Evolutionary conservation across 2,888 invertebrate species (phyloP), one percentile per base, ranked within the genome.

Genomic region (Clusia tigrina): DNA sequence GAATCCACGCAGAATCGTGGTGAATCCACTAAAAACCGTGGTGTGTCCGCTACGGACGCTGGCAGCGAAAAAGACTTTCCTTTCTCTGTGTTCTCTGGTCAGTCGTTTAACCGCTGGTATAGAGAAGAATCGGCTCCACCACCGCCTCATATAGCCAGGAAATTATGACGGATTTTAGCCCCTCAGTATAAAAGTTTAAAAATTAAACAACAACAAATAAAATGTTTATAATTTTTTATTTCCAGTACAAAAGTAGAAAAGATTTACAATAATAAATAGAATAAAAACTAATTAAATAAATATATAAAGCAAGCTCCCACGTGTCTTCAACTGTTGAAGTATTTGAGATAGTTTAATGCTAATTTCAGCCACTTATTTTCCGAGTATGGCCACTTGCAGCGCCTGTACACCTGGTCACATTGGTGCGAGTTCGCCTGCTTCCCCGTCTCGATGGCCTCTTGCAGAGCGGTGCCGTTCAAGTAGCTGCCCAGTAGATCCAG

Each of bases 391-490:
- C 78, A 81, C 23, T 84, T 85, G 64, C 88, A 88, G 3, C 81
- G 82, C 2, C 77, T 80, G 71, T 85, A 88, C 18, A 77, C 76
- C 24, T 81, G 71, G 1, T 77, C 74, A 63, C 88, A 88, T 69
- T 62, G 71, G n/a, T n/a, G n/a, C n/a, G n/a, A n/a, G 20, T 61
- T 71, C 2, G 79, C 83, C 10, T 70, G 71, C 37, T 84, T 80
- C 0, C 87, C 87, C 5, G 83, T 74, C 62, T 85, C 83, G 15
- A 88, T 79, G 6, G 88, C 88, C 51, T 85, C 83, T 55, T 86
- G 83, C 1, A 88, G 81, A 1, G 87, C 85, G 1, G 87, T 87
- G 2, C 86, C 87, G 58, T 84, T 83, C 46, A 88, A 78, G 17
- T 81, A 68, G 2, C 77, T 67, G 1, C 79, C 74, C 17, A 86